Conservation (phyloP, 2,113 vertebrate genomes). For the Lagenorhynchus albirostris region DNA sequence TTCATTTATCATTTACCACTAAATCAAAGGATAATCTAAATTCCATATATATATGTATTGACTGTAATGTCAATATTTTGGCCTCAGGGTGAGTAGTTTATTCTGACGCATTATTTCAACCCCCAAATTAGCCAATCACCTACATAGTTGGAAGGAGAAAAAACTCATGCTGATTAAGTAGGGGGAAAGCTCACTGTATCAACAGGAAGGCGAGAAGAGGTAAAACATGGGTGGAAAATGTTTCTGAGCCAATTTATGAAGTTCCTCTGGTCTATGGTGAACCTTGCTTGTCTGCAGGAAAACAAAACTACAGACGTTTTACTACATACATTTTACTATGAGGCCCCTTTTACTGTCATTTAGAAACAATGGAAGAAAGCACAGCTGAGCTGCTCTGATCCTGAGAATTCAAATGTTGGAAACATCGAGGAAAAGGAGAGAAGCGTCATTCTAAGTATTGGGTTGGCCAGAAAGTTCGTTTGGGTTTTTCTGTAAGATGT, state of each 20-base stretch:
- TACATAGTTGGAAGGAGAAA: background rate
- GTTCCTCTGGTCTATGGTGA: background rate
- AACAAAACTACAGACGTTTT: background rate
- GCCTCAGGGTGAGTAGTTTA: background rate
- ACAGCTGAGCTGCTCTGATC: background rate
- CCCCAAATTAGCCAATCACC: background rate
- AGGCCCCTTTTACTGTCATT: background rate
- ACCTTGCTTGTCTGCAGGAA: background rate
- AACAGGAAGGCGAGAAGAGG: background rate
- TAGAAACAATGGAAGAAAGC: background rate
- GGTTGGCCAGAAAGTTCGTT: too few species aligned
- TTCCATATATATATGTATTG: background rate
- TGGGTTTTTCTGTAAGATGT: too few species aligned
- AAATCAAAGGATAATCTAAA: background rate
- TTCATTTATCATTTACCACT: background rate
- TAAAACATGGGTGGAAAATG: background rate
- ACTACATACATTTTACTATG: background rate
- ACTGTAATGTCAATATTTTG: background rate
- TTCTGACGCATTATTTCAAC: background rate
- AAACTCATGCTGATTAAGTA: background rate
- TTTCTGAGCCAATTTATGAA: background rate
- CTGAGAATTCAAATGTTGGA: background rate
- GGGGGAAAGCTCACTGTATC: background rate
- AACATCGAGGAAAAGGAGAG: background rate
- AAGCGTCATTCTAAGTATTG: background rate